Conservation (phyloP, 2,888 invertebrate species). For the Steromphala cineraria region DNA sequence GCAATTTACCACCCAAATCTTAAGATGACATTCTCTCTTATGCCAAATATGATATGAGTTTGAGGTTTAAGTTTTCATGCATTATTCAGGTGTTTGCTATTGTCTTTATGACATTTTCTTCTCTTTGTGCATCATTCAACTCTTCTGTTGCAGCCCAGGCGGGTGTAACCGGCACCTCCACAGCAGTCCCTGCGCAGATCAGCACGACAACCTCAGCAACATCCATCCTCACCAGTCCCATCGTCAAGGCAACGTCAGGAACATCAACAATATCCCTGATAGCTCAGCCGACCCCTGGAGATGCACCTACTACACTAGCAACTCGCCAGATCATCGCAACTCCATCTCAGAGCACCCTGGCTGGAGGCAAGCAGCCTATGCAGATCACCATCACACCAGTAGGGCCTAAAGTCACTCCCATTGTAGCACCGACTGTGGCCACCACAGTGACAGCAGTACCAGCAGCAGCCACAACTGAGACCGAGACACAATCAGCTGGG, state of each 20-base stretch:
- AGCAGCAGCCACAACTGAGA: slow-evolving; percentile 23
- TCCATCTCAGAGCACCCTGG: slow-evolving; percentile 35
- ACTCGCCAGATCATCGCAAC: slow-evolving; percentile 52
- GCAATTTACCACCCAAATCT: too few species aligned
- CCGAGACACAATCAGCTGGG: slow-evolving; percentile 1
- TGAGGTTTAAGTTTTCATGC: too few species aligned
- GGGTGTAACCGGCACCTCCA: slow-evolving; percentile 1
- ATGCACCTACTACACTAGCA: slow-evolving; percentile 44
- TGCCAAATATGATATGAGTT: too few species aligned
- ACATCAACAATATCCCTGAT: slow-evolving; percentile 60
- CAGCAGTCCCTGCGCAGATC: slow-evolving; percentile 23
- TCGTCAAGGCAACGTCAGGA: slow-evolving; percentile 14
- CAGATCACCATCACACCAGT: slow-evolving; percentile 65
- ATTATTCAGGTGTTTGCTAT: not conserved
- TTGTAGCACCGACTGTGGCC: slow-evolving; percentile 81
- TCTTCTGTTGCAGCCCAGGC: not conserved
- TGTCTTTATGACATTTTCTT: not conserved
- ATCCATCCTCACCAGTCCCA: slow-evolving; percentile 31
- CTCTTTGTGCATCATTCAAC: not conserved
- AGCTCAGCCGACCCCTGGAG: slow-evolving; percentile 53
- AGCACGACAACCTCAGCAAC: slow-evolving; percentile 56
- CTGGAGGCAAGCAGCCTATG: slow-evolving; percentile 55
- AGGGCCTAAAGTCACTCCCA: slow-evolving; percentile 78
- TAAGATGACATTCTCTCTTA: too few species aligned
- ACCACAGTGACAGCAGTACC: slow-evolving; percentile 37